Evolutionary conservation across 1,140 invertebrate genomes (phyloP).

Genomic region (Trachelipus rathkii): DNA sequence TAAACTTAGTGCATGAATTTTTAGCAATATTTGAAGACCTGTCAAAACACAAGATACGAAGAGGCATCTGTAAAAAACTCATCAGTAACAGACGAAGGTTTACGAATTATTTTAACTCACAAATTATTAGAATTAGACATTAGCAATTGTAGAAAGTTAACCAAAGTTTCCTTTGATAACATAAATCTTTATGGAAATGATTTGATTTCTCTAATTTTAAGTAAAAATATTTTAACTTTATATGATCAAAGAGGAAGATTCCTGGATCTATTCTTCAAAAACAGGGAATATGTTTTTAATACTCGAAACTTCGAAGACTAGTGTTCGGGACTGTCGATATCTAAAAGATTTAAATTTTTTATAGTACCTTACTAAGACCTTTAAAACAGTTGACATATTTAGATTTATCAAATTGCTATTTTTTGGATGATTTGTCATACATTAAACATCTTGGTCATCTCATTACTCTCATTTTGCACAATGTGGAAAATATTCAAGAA

Average conservation of each 20-base stretch:
- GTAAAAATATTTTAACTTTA: not conserved
- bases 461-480: not conserved
- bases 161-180: not conserved
- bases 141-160: slow-evolving; percentile 14
- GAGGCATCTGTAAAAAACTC: not conserved
- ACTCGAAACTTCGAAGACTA: slow-evolving; percentile 8
- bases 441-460: slow-evolving; percentile 5
- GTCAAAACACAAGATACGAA: not conserved
- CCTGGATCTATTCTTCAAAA: not conserved
- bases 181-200: slow-evolving; percentile 2
- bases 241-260: not conserved
- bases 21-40: not conserved
- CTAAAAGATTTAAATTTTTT: slow-evolving; percentile 7
- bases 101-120: not conserved
- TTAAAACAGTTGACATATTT: slow-evolving; percentile 12
- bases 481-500: slow-evolving; percentile 3
- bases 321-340: not conserved
- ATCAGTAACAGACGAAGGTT: slow-evolving; percentile 3
- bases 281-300: not conserved
- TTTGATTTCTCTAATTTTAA: slow-evolving; percentile 6
- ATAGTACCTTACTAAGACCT: not conserved
- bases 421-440: slow-evolving; percentile 12
- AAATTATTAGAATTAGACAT: slow-evolving; percentile 7
- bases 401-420: slow-evolving; percentile 9
- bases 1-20: not conserved